Base-by-base conservation (phyloP, 2,797 vertebrate species). In the Tadarida brasiliensis region DNA sequence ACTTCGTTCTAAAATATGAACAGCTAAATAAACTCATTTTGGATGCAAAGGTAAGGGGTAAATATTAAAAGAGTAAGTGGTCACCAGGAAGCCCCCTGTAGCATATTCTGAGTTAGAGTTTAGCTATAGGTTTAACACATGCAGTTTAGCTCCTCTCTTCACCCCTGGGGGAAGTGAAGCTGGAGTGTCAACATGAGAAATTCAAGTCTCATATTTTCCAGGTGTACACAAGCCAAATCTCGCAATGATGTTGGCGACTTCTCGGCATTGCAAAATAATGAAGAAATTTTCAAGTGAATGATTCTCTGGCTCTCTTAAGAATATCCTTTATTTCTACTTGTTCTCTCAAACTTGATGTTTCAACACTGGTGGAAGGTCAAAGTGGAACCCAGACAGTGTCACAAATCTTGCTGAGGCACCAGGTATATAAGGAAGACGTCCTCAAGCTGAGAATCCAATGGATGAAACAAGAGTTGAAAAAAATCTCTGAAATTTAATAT, bases 171-270 rank as follows among this genome's bases (percentile, higher is more conserved):
- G 97, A 91, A 97, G 63, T 73, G 96, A 98, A 97, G 51, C 94
- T 95, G 73, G 97, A 95, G 91, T 93, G 95, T 97, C 95, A 97
- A 98, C 97, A 98, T 96, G 97, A 98, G 98, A 98, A 97, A 98
- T 96, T 96, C 82, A 65, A 97, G 81, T 74, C 93, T 96, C 95
- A 98, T 96, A 96, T 97, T 98, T 98, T 98, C 98, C 98, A 98
- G 98, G 98, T 98, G 97, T 97, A 96, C 5, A 35, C 49, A 97
- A 97, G 98, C 98, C 98, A 98, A 98, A 98, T 98, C 97, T 98
- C 0, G 8, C 98, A 98, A 97, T 0, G 26, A 88, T 86, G 59
- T 87, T 98, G 98, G 98, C 98, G 30, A 92, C 44, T 88, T 97
- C 94, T 97, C 97, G 97, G 68, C 87, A 84, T 98, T 98, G 97